Evolutionary conservation across 2,797 vertebrate genomes (phyloP).

Genomic region (Alcedo quadribrachys): DNA sequence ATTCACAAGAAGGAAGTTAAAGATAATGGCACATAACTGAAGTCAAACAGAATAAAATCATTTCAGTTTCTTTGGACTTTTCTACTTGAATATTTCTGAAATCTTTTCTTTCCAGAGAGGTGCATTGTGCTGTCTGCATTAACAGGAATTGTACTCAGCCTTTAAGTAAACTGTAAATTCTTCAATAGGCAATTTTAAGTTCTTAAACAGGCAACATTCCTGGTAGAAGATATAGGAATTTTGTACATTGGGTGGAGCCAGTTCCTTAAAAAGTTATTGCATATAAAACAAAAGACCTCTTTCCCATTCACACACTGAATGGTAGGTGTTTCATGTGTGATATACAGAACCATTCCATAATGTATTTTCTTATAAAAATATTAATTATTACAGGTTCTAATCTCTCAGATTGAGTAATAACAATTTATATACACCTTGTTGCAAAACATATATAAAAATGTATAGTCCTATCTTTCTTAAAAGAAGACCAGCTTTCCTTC

Average conservation of each 20-base stretch:
- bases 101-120: background rate
- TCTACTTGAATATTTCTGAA: background rate
- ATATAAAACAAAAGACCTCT: background rate
- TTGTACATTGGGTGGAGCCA: background rate
- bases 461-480: background rate
- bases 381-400: background rate
- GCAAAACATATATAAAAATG: background rate
- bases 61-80: background rate
- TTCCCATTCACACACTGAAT: fast-evolving
- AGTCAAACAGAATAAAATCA: background rate
- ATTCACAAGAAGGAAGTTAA: background rate
- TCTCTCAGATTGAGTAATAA: background rate
- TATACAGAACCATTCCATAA: background rate
- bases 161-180: background rate
- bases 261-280: background rate
- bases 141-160: background rate
- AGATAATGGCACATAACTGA: background rate
- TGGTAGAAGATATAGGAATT: background rate
- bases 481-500: background rate
- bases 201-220: background rate
- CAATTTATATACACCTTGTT: background rate
- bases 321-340: background rate
- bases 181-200: background rate
- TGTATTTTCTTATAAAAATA: background rate
- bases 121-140: background rate